These are phyloP conservation scores for Cladorhizidae sp. DNA, from an alignment of 37 sponge, comb jelly and placozoan genomes.

Conservation along the genomic window DNA sequence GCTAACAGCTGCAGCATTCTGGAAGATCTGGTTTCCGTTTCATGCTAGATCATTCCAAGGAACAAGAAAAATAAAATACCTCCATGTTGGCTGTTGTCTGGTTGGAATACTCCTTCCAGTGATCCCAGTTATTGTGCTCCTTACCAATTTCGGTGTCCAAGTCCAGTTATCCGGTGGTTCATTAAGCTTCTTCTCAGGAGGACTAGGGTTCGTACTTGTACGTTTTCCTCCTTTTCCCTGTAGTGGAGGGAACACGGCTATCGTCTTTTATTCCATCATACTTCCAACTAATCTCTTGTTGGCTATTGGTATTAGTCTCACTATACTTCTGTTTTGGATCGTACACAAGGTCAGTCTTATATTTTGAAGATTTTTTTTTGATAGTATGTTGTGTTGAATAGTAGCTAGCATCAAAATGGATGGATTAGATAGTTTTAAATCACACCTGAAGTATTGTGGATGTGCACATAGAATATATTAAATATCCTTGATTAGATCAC, in stretches of 20 bases:
- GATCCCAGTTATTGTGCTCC: not conserved
- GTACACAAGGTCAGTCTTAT: constrained; percentile 28
- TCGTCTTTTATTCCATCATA: constrained; percentile 24
- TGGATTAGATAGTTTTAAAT: no score
- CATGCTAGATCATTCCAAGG: no score
- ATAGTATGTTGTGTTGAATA: no score
- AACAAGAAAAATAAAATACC: no score
- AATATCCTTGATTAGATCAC: no score
- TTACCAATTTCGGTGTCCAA: not conserved
- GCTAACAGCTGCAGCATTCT: constrained; percentile 8
- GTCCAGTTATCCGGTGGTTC: not conserved
- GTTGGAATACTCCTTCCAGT: not conserved
- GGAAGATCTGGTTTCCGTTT: not conserved
- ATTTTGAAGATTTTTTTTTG: no score
- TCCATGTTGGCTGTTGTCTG: not conserved
- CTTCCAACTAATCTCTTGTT: constrained; percentile 17
- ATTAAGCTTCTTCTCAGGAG: not conserved
- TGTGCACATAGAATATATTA: no score
- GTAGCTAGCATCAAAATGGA: no score
- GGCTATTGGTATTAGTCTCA: constrained; percentile 13
- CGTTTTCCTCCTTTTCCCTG: constrained; percentile 39
- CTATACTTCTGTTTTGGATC: constrained; percentile 15
- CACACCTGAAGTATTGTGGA: no score
- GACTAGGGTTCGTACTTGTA: constrained; percentile 1
- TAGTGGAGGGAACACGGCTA: not conserved